Evolutionary conservation across 2,113 vertebrate genomes (phyloP).

Genomic region (Hemiscyllium ocellatum): DNA sequence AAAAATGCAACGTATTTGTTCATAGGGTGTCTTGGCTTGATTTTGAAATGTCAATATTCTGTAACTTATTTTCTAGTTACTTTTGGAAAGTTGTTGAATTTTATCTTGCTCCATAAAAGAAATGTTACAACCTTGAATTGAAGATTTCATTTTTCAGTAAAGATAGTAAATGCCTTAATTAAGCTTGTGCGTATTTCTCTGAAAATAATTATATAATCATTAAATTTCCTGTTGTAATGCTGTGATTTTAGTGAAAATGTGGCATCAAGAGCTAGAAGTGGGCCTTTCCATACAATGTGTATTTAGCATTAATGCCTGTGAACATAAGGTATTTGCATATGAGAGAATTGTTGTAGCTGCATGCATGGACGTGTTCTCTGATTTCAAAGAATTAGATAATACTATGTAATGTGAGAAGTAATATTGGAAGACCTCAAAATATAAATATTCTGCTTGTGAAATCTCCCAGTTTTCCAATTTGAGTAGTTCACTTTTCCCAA

Average conservation of each 20-base stretch:
- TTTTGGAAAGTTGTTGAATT: constrained; percentile 28
- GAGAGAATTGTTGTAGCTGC: not conserved
- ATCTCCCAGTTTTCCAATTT: not conserved
- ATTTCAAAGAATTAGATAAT: constrained; percentile 2
- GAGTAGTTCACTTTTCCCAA: not conserved
- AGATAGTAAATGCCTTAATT: constrained; percentile 28
- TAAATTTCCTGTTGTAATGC: not conserved
- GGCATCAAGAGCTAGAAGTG: not conserved
- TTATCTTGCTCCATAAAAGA: constrained; percentile 3
- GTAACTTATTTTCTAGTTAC: not conserved
- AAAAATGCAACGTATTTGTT: not conserved
- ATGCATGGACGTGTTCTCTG: not conserved
- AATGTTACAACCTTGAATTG: constrained; percentile 7
- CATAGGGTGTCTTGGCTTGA: not conserved
- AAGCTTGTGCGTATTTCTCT: constrained; percentile 5
- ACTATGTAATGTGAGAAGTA: not conserved
- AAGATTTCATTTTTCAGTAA: constrained; percentile 24
- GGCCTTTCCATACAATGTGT: not conserved
- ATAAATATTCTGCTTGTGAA: not conserved
- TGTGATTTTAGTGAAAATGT: not conserved
- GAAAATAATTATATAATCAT: not conserved
- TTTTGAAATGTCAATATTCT: constrained; percentile 26
- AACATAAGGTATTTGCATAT: not conserved
- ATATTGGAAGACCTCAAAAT: not conserved
- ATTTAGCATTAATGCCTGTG: not conserved